Base-by-base conservation (phyloP, 1,140 invertebrate species). In the Drosophila subobscura region DNA sequence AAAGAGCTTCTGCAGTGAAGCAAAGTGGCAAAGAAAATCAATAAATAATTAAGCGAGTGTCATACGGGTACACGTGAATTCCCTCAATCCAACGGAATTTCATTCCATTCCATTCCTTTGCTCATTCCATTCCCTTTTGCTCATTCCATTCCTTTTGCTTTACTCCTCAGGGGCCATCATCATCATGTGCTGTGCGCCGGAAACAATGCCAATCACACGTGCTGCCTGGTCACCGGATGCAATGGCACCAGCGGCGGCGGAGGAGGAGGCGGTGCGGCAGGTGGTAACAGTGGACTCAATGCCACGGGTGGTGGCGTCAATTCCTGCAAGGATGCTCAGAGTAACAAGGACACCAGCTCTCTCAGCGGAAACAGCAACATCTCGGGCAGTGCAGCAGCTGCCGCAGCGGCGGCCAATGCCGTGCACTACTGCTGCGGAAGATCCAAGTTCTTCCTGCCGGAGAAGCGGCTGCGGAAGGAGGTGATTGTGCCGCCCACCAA, bases 401-500 rank as follows among this genome's bases (percentile, higher is more conserved):
- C 64, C 2, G 68, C 70, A 1, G 72, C 72, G 12, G 83, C 73
- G 7, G 71, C 72, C 2, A 79, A 77, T n/a, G 57, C 89, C 0
- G 72, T 90, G 25, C 89, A 91, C 25, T 91, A 81, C 56, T 91
- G 89, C 41, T 91, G 90, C 61, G 72, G 83, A 0, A 77, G 90
- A 5, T 93, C 93, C 1, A 94, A 94, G 74, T 94, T 94, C 91
- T 94, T 94, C 77, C 90, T 94, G 57, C 93, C 93, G 12, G 93
- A 95, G 71, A 95, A 95, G 77, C 92, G 94, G 52, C 93, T 95
- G 42, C 95, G 95, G 71, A 96, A 96, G 77, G 95, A 95, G 67
- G 94, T 93, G 61, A 93, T 93, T 47, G 95, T 97, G 67, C 94
- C 97, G 33, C 97, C 97, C 0, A 98, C 97, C 2, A 98, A 98